phyloP scores from a whole-genome alignment of 2,113 vertebrate species.

The Actenoides hombroni region DNA sequence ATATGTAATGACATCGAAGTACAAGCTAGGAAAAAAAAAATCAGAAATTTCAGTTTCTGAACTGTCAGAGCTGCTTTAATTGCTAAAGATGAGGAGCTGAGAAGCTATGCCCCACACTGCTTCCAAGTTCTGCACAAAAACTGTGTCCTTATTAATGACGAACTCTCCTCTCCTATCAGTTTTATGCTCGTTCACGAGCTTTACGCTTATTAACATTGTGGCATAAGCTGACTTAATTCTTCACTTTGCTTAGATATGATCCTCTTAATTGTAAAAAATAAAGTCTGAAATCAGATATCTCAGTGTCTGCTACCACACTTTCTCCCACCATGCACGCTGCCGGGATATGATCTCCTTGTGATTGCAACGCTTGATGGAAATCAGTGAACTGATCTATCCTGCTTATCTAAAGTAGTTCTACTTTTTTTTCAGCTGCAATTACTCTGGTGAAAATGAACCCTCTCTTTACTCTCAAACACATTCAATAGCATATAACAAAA shows the following conservation, averaged over 20 bases:
- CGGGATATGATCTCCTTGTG: conserved; percentile 50
- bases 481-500: conserved; percentile 71
- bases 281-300: not conserved
- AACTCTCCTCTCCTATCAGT: conserved; percentile 57
- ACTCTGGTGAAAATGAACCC: conserved; percentile 72
- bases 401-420: conserved; percentile 60
- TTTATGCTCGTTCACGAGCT: conserved; percentile 51
- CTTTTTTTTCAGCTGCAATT: conserved; percentile 67
- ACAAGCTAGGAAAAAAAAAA: not conserved
- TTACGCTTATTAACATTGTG: conserved; percentile 16
- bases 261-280: conserved; percentile 33
- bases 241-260: conserved; percentile 65
- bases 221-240: conserved; percentile 65
- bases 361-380: conserved; percentile 58
- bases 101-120: not conserved
- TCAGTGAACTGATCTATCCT: conserved; percentile 58
- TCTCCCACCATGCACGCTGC: not conserved
- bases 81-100: conserved; percentile 19
- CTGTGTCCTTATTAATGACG: not conserved
- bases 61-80: not conserved
- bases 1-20: not conserved
- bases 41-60: not conserved
- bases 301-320: conserved; percentile 35
- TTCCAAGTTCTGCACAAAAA: conserved; percentile 34
- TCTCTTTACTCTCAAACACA: conserved; percentile 64